These are phyloP conservation scores for Acronicta psi DNA, from an alignment of 2,888 invertebrate genomes.

Conservation along the genomic window DNA sequence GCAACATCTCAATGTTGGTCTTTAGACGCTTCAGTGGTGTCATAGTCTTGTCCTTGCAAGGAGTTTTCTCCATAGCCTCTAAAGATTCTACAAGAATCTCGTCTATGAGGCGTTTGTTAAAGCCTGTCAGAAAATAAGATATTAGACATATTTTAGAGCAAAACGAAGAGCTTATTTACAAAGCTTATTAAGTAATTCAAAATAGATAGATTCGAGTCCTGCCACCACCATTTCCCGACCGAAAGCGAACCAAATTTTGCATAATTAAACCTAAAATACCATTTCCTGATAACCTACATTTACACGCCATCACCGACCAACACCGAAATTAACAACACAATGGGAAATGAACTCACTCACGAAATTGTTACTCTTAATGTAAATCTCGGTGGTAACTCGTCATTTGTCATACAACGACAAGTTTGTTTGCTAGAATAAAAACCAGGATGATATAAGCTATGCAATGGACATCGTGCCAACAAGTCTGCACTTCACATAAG, in stretches of 20 bases:
- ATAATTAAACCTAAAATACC: slow-evolving; percentile 55
- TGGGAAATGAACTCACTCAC: slow-evolving; percentile 85
- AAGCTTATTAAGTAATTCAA: slow-evolving; percentile 50
- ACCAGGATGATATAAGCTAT: slow-evolving; percentile 74
- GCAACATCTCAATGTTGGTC: slow-evolving; percentile 92
- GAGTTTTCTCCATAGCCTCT: slow-evolving; percentile 92
- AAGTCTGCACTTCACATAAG: slow-evolving; percentile 64
- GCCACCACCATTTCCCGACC: slow-evolving; percentile 58
- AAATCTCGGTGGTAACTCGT: slow-evolving; percentile 62
- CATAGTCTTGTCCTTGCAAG: slow-evolving; percentile 89
- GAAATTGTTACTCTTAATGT: slow-evolving; percentile 71
- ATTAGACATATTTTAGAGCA: slow-evolving; percentile 38
- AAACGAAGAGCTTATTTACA: slow-evolving; percentile 53
- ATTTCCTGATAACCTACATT: slow-evolving; percentile 51
- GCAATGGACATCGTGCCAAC: slow-evolving; percentile 68
- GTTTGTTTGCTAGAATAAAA: slow-evolving; percentile 80
- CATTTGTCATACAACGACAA: slow-evolving; percentile 72
- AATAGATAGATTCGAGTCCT: slow-evolving; percentile 32
- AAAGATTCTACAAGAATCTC: slow-evolving; percentile 94
- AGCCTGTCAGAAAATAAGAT: slow-evolving; percentile 74
- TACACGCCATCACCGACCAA: slow-evolving; percentile 71
- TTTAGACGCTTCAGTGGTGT: slow-evolving; percentile 91
- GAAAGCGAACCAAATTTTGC: slow-evolving; percentile 48
- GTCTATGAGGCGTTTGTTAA: slow-evolving; percentile 93
- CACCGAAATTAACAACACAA: slow-evolving; percentile 85